Conservation (phyloP, 2,888 invertebrate genomes). For the Lamellibrachia satsuma region DNA sequence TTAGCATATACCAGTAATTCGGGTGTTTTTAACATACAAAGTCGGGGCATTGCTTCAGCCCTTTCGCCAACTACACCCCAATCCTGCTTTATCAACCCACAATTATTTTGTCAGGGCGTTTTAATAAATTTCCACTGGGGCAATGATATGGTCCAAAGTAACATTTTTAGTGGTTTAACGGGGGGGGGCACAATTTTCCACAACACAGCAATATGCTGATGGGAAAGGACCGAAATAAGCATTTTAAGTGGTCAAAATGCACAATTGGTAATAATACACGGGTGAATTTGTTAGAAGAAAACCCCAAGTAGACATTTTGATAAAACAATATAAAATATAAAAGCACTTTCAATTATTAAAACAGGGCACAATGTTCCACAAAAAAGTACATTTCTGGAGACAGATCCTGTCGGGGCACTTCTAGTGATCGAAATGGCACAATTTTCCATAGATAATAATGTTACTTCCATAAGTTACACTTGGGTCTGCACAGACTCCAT, state of each 20-base stretch:
- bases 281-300: not conserved
- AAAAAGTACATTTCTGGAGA: too few species aligned
- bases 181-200: not conserved
- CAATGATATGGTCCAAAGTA: not conserved
- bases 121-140: not conserved
- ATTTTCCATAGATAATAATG: not conserved
- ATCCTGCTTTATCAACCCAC: too few species aligned
- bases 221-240: not conserved
- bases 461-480: not conserved
- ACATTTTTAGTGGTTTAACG: not conserved
- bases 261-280: not conserved
- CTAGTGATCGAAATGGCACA: not conserved
- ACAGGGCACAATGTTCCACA: too few species aligned
- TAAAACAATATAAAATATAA: not conserved
- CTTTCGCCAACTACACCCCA: too few species aligned
- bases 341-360: too few species aligned
- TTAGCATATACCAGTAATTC: too few species aligned
- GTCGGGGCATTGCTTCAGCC: too few species aligned
- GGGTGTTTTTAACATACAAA: too few species aligned
- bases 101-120: too few species aligned
- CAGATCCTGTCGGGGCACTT: too few species aligned
- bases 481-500: too few species aligned
- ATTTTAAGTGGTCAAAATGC: not conserved
- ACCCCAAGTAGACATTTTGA: not conserved
- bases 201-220: not conserved